A percentile compares a stretch with the other conserved stretches of the same genome.
phyloP scores from a whole-genome alignment of 1,140 invertebrate genomes.

The Aphis gossypii region DNA sequence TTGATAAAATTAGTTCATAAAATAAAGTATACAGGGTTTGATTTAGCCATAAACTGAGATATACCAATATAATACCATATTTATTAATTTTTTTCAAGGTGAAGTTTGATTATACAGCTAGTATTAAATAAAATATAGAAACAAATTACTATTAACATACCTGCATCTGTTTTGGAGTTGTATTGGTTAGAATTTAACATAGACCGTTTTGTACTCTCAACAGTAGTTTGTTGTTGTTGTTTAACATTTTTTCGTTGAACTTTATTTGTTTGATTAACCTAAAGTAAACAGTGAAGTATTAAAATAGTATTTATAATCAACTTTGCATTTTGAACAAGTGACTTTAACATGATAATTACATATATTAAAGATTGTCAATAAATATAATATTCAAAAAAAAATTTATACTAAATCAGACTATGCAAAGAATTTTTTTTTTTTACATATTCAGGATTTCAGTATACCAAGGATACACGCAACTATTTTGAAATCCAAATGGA shows the following conservation, averaged over 20 bases:
- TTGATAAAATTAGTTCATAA: not conserved
- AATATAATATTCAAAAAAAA: too few species aligned
- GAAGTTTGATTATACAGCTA: not conserved
- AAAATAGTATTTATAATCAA: not conserved
- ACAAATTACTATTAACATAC: not conserved
- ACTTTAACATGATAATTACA: not conserved
- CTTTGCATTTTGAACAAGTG: not conserved
- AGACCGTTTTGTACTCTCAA: constrained; percentile 30
- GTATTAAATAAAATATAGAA: not conserved
- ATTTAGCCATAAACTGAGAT: not conserved
- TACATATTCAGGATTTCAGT: not conserved
- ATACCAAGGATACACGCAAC: not conserved
- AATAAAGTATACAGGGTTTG: not conserved
- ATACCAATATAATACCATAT: too few species aligned
- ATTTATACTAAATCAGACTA: not conserved
- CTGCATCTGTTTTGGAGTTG: constrained; percentile 45
- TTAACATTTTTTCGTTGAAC: constrained; percentile 28
- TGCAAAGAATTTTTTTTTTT: not conserved
- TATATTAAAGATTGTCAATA: not conserved
- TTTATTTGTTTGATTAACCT: constrained; percentile 48
- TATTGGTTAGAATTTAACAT: constrained; percentile 35
- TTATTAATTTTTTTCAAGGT: not conserved
- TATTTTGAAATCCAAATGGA: not conserved
- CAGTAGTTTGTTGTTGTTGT: constrained; percentile 16
- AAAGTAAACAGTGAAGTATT: not conserved